Evolutionary conservation across 2,797 vertebrate species (phyloP), one percentile per base, ranked within the genome.

Genomic region (Sebastes iracundus): DNA sequence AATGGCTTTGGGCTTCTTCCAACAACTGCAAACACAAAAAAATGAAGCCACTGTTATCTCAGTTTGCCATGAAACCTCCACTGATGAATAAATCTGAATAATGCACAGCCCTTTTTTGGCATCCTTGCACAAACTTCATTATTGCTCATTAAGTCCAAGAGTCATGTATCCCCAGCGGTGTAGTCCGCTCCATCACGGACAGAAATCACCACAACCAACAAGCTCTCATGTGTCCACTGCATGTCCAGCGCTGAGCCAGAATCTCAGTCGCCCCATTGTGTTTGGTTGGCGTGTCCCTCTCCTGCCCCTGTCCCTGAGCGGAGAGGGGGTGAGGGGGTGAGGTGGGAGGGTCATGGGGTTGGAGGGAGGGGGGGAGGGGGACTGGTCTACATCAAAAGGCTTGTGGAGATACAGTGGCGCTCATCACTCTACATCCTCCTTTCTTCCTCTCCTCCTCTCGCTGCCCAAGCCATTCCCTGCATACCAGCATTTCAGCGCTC

Each of bases 401-500:
- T 86, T 66, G 89, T 84, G 90, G 86, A 94, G 94, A 96, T 94
- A 96, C 93, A 95, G 90, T 90, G 91, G 91, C 92, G 75, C 93
- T 93, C 95, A 95, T 96, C 95, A 95, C 95, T 96, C 95, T 79
- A 81, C 95, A 95, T 95, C 90, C 87, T 88, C 84, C 93, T 96
- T 96, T 96, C 94, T 95, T 95, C 93, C 92, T 94, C 86, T 94
- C 87, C 90, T 91, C 77, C 79, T 81, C 84, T 93, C 71, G 67
- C 83, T 87, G 92, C 80, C 88, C 59, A 56, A 90, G 91, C 88
- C 95, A 95, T 96, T 96, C 96, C 90, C 82, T 64, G 81, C 94
- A 96, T 96, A 95, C 96, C 96, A 92, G 93, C 80, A 30, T 95
- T 93, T 96, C 96, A 96, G 93, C 94, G 62, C 91, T 85, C 85